Conservation (phyloP, 2,797 vertebrate genomes). For the Enteromius thamalakanensis region DNA sequence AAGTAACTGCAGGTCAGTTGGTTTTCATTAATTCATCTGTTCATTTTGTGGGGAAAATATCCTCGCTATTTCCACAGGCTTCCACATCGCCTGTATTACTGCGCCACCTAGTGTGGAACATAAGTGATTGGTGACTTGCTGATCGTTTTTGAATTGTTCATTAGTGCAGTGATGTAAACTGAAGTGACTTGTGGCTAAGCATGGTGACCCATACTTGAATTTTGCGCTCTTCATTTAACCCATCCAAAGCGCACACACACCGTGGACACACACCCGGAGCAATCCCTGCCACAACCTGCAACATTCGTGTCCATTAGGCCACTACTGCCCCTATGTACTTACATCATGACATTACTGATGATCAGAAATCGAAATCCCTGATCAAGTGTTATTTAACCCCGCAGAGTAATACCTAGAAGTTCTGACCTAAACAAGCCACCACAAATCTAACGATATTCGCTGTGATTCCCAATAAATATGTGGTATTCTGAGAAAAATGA, state of each 20-base stretch:
- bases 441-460: not conserved
- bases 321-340: not conserved
- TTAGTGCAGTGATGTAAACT: not conserved
- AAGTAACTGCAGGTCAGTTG: not conserved
- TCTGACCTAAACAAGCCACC: not conserved
- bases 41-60: too few species aligned
- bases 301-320: too few species aligned
- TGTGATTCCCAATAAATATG: not conserved
- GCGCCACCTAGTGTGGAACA: slow-evolving; percentile 24
- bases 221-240: too few species aligned
- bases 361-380: not conserved
- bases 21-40: too few species aligned
- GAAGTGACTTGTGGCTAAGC: too few species aligned
- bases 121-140: not conserved
- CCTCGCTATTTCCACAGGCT: not conserved
- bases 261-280: too few species aligned
- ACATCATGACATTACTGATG: not conserved
- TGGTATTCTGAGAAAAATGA: not conserved
- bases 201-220: too few species aligned
- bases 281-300: too few species aligned
- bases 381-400: not conserved
- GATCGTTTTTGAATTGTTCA: not conserved
- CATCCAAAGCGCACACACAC: too few species aligned
- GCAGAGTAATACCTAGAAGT: not conserved
- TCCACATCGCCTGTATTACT: not conserved